Evolutionary conservation across 2,797 vertebrate genomes (phyloP).

Genomic region (Merluccius polli): DNA sequence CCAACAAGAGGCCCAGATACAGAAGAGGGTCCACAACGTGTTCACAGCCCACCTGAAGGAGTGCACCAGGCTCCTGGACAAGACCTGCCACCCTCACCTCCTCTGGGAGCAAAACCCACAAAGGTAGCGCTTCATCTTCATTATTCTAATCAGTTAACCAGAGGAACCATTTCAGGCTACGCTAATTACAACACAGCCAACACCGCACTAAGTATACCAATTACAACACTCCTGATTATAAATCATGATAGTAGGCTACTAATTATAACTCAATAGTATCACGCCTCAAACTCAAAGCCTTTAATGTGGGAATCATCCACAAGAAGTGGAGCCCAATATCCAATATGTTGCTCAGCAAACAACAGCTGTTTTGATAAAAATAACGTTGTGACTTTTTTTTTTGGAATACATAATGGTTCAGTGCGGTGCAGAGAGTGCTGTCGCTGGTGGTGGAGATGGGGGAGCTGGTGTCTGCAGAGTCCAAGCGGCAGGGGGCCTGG

Average conservation of each 20-base stretch:
- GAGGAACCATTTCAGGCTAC: not conserved
- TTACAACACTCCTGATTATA: not conserved
- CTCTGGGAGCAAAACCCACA: constrained; percentile 52
- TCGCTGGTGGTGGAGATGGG: constrained; percentile 69
- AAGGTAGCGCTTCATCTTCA: constrained; percentile 46
- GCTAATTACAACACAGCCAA: not conserved
- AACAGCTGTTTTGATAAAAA: not conserved
- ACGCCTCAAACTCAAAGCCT: not conserved
- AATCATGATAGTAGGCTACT: not conserved
- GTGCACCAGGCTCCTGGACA: constrained; percentile 62
- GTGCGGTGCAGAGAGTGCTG: constrained; percentile 56
- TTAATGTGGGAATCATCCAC: not conserved
- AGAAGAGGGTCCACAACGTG: constrained; percentile 68
- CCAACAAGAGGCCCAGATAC: constrained; percentile 67
- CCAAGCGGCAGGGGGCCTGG: constrained; percentile 78
- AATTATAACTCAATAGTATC: not conserved
- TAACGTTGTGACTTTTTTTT: not conserved
- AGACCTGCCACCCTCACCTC: constrained; percentile 33
- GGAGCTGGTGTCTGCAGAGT: constrained; percentile 71
- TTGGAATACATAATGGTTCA: constrained; percentile 30
- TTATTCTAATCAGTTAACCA: not conserved
- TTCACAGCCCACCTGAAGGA: constrained; percentile 70
- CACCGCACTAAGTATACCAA: not conserved
- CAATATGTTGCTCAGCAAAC: not conserved
- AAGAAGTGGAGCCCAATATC: not conserved